A percentile compares a stretch with the other conserved stretches of the same genome.
These are phyloP conservation scores for Hydrolagus colliei DNA, from an alignment of 2,797 vertebrate genomes.

Conservation along the genomic window DNA sequence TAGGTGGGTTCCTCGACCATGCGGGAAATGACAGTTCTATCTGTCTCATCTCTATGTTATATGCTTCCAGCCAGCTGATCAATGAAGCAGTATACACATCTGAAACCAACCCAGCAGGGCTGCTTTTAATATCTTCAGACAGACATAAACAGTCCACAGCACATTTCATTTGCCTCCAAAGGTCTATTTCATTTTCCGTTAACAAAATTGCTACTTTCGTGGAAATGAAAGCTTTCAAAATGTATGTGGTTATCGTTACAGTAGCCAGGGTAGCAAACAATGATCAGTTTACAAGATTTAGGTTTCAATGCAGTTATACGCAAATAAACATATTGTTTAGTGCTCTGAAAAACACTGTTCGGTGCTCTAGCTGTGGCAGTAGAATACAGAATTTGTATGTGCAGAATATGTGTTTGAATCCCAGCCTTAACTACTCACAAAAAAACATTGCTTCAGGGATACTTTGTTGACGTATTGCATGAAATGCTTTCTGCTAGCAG, in stretches of 20 bases:
- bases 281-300: not conserved
- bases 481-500: too few species aligned
- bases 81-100: conserved; percentile 10
- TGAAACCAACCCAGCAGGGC: not conserved
- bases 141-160: not conserved
- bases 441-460: too few species aligned
- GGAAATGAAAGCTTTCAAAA: not conserved
- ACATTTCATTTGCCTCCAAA: not conserved
- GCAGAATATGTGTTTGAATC: not conserved
- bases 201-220: not conserved
- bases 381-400: not conserved
- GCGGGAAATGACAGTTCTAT: not conserved
- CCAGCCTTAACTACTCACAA: too few species aligned
- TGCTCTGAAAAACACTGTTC: not conserved
- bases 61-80: conserved; percentile 17
- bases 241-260: not conserved
- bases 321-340: not conserved
- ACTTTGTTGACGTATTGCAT: too few species aligned
- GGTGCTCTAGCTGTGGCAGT: too few species aligned
- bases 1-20: not conserved
- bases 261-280: not conserved
- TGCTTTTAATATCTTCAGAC: not conserved
- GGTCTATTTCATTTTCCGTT: not conserved
- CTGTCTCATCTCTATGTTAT: not conserved
- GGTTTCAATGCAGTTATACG: not conserved